These are phyloP conservation scores for Sebastes matsubarae DNA, from an alignment of 2,797 vertebrate species.

Conservation along the genomic window DNA sequence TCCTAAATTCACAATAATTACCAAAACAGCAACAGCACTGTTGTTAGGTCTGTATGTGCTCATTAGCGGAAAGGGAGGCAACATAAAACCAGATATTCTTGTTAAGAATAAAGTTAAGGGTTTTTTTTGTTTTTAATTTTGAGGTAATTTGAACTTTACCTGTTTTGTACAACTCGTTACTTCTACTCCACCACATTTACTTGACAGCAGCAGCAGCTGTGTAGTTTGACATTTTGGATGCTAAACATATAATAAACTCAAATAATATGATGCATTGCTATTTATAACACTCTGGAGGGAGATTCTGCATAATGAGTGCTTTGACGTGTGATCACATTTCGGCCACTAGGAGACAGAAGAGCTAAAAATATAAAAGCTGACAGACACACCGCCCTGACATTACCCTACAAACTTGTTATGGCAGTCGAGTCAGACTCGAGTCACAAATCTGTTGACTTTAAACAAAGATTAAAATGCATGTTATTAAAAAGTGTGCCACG, in stretches of 20 bases:
- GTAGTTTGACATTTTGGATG: neutral
- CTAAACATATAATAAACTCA: neutral
- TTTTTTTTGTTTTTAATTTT: too few species aligned
- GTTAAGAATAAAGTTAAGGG: too few species aligned
- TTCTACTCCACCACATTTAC: neutral
- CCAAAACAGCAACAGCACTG: too few species aligned
- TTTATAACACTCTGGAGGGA: neutral
- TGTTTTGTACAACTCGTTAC: neutral
- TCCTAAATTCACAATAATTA: too few species aligned
- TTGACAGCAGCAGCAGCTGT: neutral
- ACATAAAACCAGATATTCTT: too few species aligned
- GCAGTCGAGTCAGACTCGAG: too few species aligned
- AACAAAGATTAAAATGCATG: too few species aligned
- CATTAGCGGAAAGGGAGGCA: too few species aligned
- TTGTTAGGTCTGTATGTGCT: too few species aligned
- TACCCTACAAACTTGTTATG: too few species aligned
- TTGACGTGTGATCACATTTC: neutral
- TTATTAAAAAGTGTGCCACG: too few species aligned
- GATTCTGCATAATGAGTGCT: neutral
- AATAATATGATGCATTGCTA: neutral
- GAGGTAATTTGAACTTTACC: neutral
- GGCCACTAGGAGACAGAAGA: neutral
- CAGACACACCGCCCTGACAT: too few species aligned
- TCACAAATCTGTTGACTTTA: neutral
- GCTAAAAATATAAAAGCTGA: neutral